phyloP scores from a whole-genome alignment of 1,140 invertebrate species.

The Drosophila nigromelanica region DNA sequence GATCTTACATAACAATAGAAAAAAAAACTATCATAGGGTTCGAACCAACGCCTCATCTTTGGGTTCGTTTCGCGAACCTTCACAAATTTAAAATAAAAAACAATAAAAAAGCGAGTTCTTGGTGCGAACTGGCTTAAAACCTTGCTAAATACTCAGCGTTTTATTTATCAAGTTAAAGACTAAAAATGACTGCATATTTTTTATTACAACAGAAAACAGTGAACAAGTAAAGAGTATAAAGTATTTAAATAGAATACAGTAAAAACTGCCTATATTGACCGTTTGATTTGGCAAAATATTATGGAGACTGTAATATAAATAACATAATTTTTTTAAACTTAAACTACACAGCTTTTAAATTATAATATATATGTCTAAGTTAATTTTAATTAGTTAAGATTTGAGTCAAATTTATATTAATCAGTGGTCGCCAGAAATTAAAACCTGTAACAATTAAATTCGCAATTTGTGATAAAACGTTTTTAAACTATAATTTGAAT shows the following conservation, averaged over 20 bases:
- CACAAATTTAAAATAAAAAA: too few relatives aligned
- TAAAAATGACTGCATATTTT: neutral
- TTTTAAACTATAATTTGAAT: too few relatives aligned
- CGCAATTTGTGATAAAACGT: too few relatives aligned
- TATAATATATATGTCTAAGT: too few relatives aligned
- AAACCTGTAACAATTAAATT: too few relatives aligned
- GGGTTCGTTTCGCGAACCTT: too few relatives aligned
- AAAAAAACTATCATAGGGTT: too few relatives aligned
- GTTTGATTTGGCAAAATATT: neutral
- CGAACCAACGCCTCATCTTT: too few relatives aligned
- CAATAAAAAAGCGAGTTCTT: too few relatives aligned
- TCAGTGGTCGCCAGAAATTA: too few relatives aligned
- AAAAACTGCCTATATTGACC: neutral
- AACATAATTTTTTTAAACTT: neutral
- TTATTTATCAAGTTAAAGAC: neutral
- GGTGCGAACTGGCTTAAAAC: too few relatives aligned
- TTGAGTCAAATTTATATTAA: neutral
- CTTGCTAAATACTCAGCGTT: neutral
- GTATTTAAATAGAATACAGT: slow-evolving; percentile 8
- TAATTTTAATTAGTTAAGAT: neutral
- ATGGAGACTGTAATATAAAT: neutral
- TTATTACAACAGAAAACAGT: slow-evolving; percentile 26
- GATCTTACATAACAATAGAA: neutral
- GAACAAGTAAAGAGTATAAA: slow-evolving; percentile 2
- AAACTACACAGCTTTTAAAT: neutral